Percentiles rank a stretch among this genome's conserved stretches.
Conservation (phyloP, 2,888 invertebrate genomes). For the Caenorhabditis sp. region DNA sequence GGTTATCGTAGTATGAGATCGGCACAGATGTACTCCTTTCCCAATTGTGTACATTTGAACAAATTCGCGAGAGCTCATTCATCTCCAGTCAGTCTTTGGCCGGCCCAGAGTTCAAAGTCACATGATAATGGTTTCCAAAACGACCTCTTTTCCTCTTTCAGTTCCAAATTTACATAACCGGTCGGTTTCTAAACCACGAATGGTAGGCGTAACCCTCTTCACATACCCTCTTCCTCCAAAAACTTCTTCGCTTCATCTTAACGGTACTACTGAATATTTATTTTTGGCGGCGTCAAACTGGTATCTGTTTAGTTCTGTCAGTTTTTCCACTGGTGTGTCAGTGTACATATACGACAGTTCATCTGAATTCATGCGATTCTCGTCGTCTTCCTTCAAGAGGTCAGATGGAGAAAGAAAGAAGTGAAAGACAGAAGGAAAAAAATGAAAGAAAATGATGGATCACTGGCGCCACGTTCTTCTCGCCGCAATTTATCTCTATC, state of each 20-base stretch:
- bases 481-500: slow-evolving; percentile 37
- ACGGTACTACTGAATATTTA: slow-evolving; percentile 17
- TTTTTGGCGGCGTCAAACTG: slow-evolving; percentile 40
- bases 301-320: slow-evolving; percentile 25
- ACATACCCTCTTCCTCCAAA: not conserved
- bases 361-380: slow-evolving; percentile 22
- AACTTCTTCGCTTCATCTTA: slow-evolving; percentile 16
- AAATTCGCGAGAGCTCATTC: too few species aligned
- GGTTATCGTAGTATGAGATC: slow-evolving; percentile 9
- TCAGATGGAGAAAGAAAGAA: slow-evolving; percentile 3
- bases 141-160: not conserved
- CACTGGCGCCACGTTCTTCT: slow-evolving; percentile 14
- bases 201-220: slow-evolving; percentile 38
- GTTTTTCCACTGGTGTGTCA: slow-evolving; percentile 1
- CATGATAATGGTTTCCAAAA: not conserved
- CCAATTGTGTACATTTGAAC: too few species aligned
- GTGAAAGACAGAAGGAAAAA: not conserved
- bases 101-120: too few species aligned
- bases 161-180: slow-evolving; percentile 37
- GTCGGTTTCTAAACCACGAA: slow-evolving; percentile 32
- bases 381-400: slow-evolving; percentile 10
- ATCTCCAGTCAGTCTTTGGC: too few species aligned
- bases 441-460: slow-evolving; percentile 48
- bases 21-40: too few species aligned
- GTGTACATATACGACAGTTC: slow-evolving; percentile 23